Evolutionary conservation across 2,888 invertebrate genomes (phyloP).

Genomic region (Temnothorax unifasciatus): DNA sequence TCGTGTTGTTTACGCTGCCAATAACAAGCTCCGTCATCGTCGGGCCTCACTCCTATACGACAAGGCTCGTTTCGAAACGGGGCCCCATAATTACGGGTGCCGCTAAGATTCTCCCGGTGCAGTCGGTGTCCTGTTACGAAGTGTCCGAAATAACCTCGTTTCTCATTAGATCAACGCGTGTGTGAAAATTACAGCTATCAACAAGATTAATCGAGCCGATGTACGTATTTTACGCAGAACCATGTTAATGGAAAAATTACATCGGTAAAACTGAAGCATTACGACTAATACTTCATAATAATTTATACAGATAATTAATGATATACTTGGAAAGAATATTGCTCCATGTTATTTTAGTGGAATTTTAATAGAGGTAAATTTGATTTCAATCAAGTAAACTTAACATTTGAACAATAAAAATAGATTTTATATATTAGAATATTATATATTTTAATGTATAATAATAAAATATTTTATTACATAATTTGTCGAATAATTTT

Average conservation of each 20-base stretch:
- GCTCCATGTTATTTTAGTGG: neutral
- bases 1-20: conserved; percentile 74
- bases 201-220: conserved; percentile 16
- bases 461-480: neutral
- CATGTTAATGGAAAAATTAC: conserved; percentile 53
- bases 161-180: conserved; percentile 48
- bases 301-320: conserved; percentile 24
- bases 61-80: conserved; percentile 60
- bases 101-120: conserved; percentile 65
- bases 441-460: neutral
- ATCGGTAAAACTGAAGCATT: neutral
- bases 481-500: neutral
- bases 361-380: conserved; percentile 4
- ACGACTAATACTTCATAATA: neutral
- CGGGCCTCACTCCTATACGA: neutral
- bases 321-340: neutral
- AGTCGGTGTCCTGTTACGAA: conserved; percentile 54
- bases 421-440: neutral
- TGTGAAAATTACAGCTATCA: conserved; percentile 49
- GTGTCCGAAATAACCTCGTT: conserved; percentile 60
- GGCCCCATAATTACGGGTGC: conserved; percentile 70
- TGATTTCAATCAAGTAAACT: neutral
- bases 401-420: neutral
- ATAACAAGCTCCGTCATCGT: conserved; percentile 67
- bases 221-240: conserved; percentile 19